Evolutionary conservation across 2,888 invertebrate species (phyloP).

Genomic region (Patella ulyssiponensis): DNA sequence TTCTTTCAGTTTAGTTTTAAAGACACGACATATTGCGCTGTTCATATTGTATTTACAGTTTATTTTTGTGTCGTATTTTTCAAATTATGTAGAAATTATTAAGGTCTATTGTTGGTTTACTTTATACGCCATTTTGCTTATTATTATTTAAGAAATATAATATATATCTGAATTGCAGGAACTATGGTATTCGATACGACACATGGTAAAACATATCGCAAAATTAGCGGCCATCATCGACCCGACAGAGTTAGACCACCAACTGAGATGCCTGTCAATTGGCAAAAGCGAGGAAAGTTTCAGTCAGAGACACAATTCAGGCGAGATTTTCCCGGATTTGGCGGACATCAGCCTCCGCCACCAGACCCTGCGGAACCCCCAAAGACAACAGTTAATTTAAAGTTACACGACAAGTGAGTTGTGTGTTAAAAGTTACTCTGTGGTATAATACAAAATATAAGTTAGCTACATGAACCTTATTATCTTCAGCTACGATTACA

Average conservation of each 20-base stretch:
- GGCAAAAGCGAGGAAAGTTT: constrained; percentile 50
- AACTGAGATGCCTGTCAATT: constrained; percentile 45
- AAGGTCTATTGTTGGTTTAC: too few relatives aligned
- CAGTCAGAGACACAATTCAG: constrained; percentile 56
- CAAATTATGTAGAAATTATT: too few relatives aligned
- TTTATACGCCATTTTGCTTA: too few relatives aligned
- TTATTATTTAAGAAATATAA: neutral
- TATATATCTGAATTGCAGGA: constrained; percentile 46
- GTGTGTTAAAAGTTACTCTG: too few relatives aligned
- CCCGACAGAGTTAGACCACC: constrained; percentile 46
- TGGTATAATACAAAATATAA: too few relatives aligned
- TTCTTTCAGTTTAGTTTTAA: too few relatives aligned
- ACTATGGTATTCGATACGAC: constrained; percentile 60
- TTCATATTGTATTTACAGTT: too few relatives aligned
- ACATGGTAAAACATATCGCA: constrained; percentile 57
- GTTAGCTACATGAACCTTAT: too few relatives aligned
- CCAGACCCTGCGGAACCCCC: constrained; percentile 60
- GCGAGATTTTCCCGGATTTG: constrained; percentile 58
- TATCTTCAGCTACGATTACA: too few relatives aligned
- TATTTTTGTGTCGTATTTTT: too few relatives aligned
- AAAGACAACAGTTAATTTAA: constrained; percentile 62
- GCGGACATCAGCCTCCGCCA: constrained; percentile 51
- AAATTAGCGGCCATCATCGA: constrained; percentile 54
- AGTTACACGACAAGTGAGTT: constrained; percentile 64
- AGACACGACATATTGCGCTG: too few relatives aligned